Evolutionary conservation across 2,797 vertebrate species (phyloP).

Genomic region (Epinephelus malabaricus): DNA sequence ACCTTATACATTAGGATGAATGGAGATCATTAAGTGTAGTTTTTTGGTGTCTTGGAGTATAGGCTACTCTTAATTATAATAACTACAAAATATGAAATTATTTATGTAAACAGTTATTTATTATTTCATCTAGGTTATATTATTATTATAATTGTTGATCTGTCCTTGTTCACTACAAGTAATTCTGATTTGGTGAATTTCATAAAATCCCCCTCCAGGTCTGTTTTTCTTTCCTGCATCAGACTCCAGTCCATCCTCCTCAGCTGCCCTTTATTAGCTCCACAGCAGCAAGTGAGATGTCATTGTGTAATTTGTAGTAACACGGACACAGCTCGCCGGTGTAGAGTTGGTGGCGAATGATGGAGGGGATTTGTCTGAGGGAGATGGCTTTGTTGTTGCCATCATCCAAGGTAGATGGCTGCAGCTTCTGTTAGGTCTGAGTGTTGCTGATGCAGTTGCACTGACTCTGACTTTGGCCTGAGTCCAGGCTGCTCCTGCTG

Average conservation of each 20-base stretch:
- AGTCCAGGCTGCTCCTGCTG: neutral
- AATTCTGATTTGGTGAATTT: neutral
- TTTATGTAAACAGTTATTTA: neutral
- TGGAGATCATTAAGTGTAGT: neutral
- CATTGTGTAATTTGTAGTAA: neutral
- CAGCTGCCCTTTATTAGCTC: neutral
- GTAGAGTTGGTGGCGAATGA: neutral
- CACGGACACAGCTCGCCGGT: neutral
- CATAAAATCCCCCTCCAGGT: neutral
- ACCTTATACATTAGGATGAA: neutral
- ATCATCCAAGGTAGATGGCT: neutral
- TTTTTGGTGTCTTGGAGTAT: neutral
- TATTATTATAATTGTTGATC: neutral
- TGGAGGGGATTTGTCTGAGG: neutral
- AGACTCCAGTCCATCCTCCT: neutral
- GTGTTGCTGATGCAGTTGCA: neutral
- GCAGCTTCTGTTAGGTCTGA: neutral
- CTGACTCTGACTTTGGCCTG: neutral
- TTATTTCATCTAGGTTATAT: neutral
- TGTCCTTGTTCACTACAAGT: neutral
- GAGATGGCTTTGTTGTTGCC: neutral
- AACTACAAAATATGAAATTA: neutral
- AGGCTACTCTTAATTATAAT: neutral
- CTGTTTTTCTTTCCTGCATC: neutral
- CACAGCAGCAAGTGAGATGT: constrained; percentile 8